phyloP scores from a whole-genome alignment of 2,113 vertebrate genomes.

The Tricholaema leucomelas region DNA sequence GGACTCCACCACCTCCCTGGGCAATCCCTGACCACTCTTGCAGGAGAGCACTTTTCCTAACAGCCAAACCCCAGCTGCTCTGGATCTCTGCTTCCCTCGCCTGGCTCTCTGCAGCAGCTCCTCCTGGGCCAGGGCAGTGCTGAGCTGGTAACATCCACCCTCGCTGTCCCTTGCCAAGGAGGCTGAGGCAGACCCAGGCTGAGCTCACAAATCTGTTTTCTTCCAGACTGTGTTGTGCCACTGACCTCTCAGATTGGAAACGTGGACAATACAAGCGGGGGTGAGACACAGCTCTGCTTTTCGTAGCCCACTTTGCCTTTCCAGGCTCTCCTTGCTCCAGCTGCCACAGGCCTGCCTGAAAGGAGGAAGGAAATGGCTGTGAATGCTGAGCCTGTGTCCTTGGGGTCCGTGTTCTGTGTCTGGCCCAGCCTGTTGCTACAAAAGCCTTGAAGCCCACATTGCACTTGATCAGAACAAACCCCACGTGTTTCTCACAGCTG shows the following conservation, averaged over 20 bases:
- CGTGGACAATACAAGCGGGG: not conserved
- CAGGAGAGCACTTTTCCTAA: no score
- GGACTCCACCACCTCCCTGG: no score
- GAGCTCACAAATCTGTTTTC: not conserved
- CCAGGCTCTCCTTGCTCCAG: not conserved
- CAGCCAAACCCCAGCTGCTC: not conserved
- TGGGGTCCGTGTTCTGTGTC: not conserved
- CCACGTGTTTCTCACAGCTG: not conserved
- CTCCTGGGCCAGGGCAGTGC: not conserved
- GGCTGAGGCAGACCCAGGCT: not conserved
- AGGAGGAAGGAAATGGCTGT: not conserved
- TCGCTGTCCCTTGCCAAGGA: not conserved
- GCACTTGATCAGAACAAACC: not conserved
- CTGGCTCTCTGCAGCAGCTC: not conserved
- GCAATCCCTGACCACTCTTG: no score
- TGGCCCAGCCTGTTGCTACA: not conserved
- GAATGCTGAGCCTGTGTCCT: not conserved
- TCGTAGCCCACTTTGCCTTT: not conserved
- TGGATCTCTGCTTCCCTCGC: not conserved
- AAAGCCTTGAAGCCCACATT: not conserved
- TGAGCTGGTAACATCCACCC: not conserved
- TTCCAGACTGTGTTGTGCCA: not conserved
- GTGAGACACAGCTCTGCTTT: not conserved
- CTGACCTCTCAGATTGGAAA: not conserved
- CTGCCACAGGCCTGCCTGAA: not conserved